These are phyloP conservation scores for Drosophila pectinifera DNA, from an alignment of 1,140 invertebrate genomes.

Conservation along the genomic window DNA sequence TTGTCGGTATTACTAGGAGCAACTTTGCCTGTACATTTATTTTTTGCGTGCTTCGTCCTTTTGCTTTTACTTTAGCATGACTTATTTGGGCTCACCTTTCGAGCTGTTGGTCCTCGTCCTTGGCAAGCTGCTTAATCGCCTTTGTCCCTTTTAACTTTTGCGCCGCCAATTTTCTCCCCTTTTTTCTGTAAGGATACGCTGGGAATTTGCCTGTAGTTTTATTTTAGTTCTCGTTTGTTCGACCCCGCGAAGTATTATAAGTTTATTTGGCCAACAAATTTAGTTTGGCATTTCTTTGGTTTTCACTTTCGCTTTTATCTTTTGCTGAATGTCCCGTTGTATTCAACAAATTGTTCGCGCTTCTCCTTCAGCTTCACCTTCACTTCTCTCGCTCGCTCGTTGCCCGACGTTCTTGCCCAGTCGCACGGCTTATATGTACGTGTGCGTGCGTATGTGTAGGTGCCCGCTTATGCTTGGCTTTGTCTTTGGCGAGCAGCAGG, in stretches of 20 bases:
- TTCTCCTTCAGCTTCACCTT: constrained; percentile 58
- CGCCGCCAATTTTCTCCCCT: constrained; percentile 73
- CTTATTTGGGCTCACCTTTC: constrained; percentile 80
- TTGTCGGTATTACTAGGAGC: constrained; percentile 35
- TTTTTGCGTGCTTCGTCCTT: constrained; percentile 38
- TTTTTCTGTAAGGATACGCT: constrained; percentile 27
- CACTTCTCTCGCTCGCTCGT: constrained; percentile 38
- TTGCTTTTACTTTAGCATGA: constrained; percentile 66
- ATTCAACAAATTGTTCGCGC: constrained; percentile 81
- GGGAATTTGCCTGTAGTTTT: constrained; percentile 51
- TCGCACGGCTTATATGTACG: constrained; percentile 9
- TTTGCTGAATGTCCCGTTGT: constrained; percentile 36
- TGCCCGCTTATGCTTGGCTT: constrained; percentile 16
- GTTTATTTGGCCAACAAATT: constrained; percentile 25
- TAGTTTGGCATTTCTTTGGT: constrained; percentile 48
- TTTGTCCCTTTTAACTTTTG: constrained; percentile 81
- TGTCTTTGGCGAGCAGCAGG: constrained; percentile 40
- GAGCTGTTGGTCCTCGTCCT: constrained; percentile 51
- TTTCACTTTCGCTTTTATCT: constrained; percentile 59
- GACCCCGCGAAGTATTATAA: constrained; percentile 26
- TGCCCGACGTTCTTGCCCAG: constrained; percentile 25
- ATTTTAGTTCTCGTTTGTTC: constrained; percentile 55
- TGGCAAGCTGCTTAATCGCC: constrained; percentile 69
- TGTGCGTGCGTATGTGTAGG: constrained; percentile 33
- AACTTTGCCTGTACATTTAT: constrained; percentile 52